Base-by-base conservation (phyloP, 2,113 vertebrate species). In the Silurus glanis region DNA sequence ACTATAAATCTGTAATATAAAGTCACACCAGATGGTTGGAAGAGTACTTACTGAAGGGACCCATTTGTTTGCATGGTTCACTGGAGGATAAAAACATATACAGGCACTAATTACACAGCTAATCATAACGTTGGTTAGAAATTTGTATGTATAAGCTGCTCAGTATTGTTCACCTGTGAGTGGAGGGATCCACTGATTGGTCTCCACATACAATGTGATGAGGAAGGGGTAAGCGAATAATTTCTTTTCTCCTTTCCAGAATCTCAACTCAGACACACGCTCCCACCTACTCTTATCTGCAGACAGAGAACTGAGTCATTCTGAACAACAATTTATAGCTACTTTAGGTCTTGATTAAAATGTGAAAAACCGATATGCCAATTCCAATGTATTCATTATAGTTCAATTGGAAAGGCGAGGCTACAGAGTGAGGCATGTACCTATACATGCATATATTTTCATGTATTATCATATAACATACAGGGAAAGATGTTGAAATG, bases 401-500 rank as follows among this genome's bases (percentile, higher is more conserved):
- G 9, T 13, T 19, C 25, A 69, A 13, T 21, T 83, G 3, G 37
- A 83, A 21, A 72, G 37, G 14, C 28, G 59, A 56, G 56, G 25
- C 25, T 45, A 87, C 61, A 67, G 79, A 23, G 37, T 62, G 45
- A 49, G 23, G 21, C 8, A 12, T 28, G 51, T 25, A 47, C 59
- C 23, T 56, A n/a, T 28, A 28, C 51, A 55, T 9, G n/a, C 16
- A 4, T 78, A 56, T 28, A 10, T 37, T 37, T 37, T 37, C 0
- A 37, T 58, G 23, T 56, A 28, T 21, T 82, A 72, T 4, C 61
- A 25, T 16, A 82, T 49, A 82, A 88, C 93, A 93, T 95, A 96
- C 95, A 93, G 8, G 95, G 95, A 85, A 93, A 95, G 86, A 95
- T 83, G 3, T 49, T 92, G 81, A 94, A 95, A 90, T 94, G 90